Conservation (phyloP, 2,797 vertebrate species). For the Alfaro cultratus region DNA sequence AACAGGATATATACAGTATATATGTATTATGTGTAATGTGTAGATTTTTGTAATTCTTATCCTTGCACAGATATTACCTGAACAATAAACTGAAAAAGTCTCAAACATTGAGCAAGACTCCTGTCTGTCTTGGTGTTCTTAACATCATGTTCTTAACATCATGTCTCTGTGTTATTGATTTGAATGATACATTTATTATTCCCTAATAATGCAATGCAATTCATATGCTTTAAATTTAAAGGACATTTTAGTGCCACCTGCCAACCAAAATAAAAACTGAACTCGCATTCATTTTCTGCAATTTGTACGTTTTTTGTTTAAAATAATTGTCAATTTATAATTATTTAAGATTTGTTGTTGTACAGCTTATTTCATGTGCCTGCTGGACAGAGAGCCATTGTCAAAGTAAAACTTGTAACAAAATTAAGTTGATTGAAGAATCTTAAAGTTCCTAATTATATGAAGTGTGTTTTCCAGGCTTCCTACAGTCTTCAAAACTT, state of each 20-base stretch:
- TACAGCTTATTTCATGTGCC: conserved; percentile 2
- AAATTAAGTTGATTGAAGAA: background rate
- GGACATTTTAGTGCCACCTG: background rate
- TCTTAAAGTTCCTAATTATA: background rate
- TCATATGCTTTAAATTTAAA: background rate
- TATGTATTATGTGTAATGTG: conserved; percentile 61
- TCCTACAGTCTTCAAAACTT: background rate
- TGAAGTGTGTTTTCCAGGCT: background rate
- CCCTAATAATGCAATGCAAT: background rate
- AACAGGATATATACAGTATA: conserved; percentile 69
- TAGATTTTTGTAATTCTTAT: conserved; percentile 81
- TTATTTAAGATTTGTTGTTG: background rate
- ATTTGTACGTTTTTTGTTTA: background rate
- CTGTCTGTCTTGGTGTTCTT: conserved; percentile 11
- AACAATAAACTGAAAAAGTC: conserved; percentile 73
- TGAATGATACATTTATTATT: background rate
- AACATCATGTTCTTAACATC: background rate
- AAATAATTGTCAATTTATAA: background rate
- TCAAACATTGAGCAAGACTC: conserved; percentile 22
- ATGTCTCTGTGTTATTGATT: background rate
- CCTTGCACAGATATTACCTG: conserved; percentile 77
- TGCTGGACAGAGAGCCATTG: conserved; percentile 55
- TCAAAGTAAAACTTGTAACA: background rate
- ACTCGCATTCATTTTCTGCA: background rate
- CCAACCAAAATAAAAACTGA: background rate